Evolutionary conservation across 2,113 vertebrate species (phyloP).

Genomic region (Pipra filicauda): DNA sequence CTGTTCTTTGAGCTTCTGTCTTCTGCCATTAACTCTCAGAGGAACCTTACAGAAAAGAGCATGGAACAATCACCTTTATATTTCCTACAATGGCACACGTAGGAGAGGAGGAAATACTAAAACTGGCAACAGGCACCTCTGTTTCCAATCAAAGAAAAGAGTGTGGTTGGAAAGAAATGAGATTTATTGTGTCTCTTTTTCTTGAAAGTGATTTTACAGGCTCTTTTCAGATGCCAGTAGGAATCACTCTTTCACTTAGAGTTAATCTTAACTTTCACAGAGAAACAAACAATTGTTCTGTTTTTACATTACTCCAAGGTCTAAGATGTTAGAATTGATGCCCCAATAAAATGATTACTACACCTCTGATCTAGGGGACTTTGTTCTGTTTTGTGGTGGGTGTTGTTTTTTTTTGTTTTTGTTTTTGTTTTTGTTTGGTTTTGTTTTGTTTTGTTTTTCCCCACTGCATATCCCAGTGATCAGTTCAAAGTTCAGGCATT

Average conservation of each 20-base stretch:
- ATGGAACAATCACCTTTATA: background rate
- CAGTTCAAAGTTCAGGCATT: background rate
- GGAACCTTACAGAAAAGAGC: background rate
- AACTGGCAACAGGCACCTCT: background rate
- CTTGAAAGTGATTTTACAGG: background rate
- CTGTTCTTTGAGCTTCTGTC: background rate
- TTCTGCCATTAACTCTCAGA: background rate
- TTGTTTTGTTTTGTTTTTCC: background rate
- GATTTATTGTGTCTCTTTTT: background rate
- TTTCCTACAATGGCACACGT: rapidly evolving
- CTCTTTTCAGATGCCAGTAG: background rate
- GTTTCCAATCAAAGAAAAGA: background rate
- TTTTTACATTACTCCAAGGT: background rate
- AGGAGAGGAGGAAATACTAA: background rate
- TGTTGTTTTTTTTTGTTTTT: background rate
- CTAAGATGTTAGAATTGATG: background rate
- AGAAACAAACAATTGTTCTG: background rate
- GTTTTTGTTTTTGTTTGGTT: background rate
- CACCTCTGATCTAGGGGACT: background rate
- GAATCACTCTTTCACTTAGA: background rate
- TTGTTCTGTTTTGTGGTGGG: background rate
- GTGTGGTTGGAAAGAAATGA: background rate
- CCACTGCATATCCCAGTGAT: background rate
- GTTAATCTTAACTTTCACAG: background rate
- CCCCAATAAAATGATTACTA: background rate